Conservation (phyloP, 2,888 invertebrate genomes). For the Plemyria rubiginata region DNA sequence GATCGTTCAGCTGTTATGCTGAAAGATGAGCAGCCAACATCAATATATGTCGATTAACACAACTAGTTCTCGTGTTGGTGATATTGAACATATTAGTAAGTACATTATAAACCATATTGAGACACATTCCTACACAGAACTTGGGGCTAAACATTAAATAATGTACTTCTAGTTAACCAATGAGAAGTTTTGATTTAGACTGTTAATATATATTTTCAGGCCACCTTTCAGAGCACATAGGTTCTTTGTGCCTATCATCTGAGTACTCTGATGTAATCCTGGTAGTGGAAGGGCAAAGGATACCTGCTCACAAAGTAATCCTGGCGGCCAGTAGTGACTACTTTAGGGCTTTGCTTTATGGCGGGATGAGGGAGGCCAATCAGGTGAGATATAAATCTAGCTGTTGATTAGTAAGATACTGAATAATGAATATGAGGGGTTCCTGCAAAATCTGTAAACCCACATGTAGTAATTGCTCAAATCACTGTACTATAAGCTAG, state of each 20-base stretch:
- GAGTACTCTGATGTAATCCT: conserved; percentile 97
- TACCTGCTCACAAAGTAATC: conserved; percentile 88
- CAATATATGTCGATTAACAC: conserved; percentile 82
- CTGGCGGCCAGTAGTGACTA: conserved; percentile 98
- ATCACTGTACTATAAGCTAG: no score
- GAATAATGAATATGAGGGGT: background rate
- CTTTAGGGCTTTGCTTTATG: conserved; percentile 93
- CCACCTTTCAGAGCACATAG: conserved; percentile 94
- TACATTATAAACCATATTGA: background rate
- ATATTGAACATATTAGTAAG: conserved; percentile 86
- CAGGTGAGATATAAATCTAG: conserved; percentile 66
- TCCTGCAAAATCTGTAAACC: no score
- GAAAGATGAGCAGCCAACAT: conserved; percentile 81
- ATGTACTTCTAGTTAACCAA: no score
- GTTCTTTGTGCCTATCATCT: conserved; percentile 92
- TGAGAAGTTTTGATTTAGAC: background rate
- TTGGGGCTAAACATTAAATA: no score
- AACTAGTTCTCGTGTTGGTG: conserved; percentile 78
- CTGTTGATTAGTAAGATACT: background rate
- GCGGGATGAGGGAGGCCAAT: conserved; percentile 90
- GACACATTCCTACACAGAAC: background rate
- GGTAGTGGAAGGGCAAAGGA: conserved; percentile 90
- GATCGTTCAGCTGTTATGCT: conserved; percentile 33
- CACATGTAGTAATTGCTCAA: no score
- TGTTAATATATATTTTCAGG: conserved; percentile 56